Percentiles rank a stretch among this genome's conserved stretches.
Evolutionary conservation across 2,888 invertebrate genomes (phyloP).

Genomic region (Cenopis cana): DNA sequence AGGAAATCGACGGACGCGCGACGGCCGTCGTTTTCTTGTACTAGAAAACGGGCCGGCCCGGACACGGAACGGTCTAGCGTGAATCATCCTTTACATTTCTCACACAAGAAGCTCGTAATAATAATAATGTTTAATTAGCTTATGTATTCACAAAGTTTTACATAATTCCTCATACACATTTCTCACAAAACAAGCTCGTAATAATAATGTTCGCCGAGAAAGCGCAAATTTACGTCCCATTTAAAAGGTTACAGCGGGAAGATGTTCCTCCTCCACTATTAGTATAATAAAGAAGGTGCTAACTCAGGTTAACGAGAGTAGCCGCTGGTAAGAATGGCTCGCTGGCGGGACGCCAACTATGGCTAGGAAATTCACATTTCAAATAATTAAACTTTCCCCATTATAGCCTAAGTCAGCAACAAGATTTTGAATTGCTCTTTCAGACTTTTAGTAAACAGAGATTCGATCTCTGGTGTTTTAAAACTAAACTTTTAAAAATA

Average conservation of each 20-base stretch:
- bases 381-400: constrained; percentile 64
- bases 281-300: constrained; percentile 56
- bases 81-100: too few species aligned
- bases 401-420: constrained; percentile 37
- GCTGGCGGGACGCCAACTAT: constrained; percentile 40
- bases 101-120: neutral
- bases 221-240: constrained; percentile 36
- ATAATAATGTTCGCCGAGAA: constrained; percentile 27
- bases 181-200: constrained; percentile 30
- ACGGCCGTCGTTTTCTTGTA: too few species aligned
- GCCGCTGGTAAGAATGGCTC: constrained; percentile 45
- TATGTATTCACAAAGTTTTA: neutral
- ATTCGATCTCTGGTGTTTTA: neutral
- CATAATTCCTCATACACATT: constrained; percentile 23
- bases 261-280: constrained; percentile 49
- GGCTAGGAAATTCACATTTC: constrained; percentile 47
- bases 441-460: constrained; percentile 2
- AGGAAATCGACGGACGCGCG: too few species aligned
- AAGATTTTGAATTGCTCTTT: constrained; percentile 44
- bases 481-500: neutral
- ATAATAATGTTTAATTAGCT: constrained; percentile 16
- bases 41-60: too few species aligned
- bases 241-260: constrained; percentile 41
- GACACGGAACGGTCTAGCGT: too few species aligned
- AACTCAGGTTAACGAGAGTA: constrained; percentile 61